phyloP scores from a whole-genome alignment of 2,797 vertebrate species.

The Acrocephalus scirpaceus region DNA sequence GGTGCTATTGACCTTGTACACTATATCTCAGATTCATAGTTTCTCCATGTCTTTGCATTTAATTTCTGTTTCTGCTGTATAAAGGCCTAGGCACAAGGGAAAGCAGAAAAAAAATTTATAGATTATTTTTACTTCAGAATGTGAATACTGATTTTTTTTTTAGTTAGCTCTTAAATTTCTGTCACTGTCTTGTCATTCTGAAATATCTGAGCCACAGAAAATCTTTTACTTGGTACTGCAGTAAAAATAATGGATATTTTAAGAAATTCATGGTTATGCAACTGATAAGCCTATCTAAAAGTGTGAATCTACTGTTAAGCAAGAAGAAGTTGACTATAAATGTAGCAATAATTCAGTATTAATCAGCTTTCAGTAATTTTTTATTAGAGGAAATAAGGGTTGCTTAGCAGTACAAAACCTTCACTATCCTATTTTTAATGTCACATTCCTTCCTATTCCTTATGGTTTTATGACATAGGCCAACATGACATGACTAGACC shows the following conservation, averaged over 20 bases:
- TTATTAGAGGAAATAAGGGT: background rate
- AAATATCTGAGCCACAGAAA: background rate
- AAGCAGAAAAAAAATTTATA: accelerated
- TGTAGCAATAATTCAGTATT: background rate
- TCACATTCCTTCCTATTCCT: background rate
- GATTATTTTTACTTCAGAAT: background rate
- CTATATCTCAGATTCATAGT: background rate
- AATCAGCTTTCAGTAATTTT: background rate
- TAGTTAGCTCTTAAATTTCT: background rate
- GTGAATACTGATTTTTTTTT: background rate
- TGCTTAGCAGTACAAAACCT: background rate
- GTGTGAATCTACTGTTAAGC: background rate
- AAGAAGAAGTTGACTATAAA: background rate
- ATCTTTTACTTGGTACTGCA: background rate
- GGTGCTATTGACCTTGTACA: background rate
- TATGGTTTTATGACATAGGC: background rate
- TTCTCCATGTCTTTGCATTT: background rate
- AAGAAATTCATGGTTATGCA: background rate
- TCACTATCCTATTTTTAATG: background rate
- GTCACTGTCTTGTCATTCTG: background rate
- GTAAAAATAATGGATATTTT: background rate
- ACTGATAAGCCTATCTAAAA: background rate
- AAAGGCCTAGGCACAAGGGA: background rate
- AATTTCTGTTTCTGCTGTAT: background rate
- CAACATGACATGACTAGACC: background rate